Conservation (phyloP, 2,113 vertebrate species). For the Pseudorhombus dupliciocellatus region DNA sequence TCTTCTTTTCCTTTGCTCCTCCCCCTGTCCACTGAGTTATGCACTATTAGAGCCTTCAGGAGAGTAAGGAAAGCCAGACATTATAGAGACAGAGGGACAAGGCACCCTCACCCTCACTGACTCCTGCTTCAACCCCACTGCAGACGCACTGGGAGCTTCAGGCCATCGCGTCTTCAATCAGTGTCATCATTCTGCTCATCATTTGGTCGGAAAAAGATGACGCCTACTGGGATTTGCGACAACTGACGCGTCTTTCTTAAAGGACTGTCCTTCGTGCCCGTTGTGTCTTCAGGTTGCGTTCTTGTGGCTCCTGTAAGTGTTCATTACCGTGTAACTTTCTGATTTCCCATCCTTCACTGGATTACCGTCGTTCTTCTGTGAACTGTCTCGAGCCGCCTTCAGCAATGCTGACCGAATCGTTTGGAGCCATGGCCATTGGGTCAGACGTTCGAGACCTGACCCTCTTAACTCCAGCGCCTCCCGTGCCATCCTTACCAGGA, state of each 20-base stretch:
- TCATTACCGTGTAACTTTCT: constrained; percentile 23
- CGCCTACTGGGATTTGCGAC: constrained; percentile 15
- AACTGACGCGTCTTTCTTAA: constrained; percentile 31
- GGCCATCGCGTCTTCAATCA: neutral
- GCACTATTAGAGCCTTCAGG: constrained; percentile 89
- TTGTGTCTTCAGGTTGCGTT: constrained; percentile 13
- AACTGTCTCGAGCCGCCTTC: constrained; percentile 23
- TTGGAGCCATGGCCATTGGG: constrained; percentile 90
- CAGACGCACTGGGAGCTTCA: constrained; percentile 28
- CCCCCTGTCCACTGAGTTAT: constrained; percentile 83
- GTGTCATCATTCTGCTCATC: constrained; percentile 15
- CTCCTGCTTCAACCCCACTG: constrained; percentile 8
- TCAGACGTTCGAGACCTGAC: constrained; percentile 93
- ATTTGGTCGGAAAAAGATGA: constrained; percentile 42
- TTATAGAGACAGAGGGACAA: constrained; percentile 84
- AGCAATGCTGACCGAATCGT: constrained; percentile 77
- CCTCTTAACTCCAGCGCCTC: constrained; percentile 81
- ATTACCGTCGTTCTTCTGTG: constrained; percentile 42
- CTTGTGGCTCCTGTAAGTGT: constrained; percentile 20
- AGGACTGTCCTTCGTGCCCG: constrained; percentile 1
- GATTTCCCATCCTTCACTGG: constrained; percentile 36
- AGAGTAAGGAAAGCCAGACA: constrained; percentile 83
- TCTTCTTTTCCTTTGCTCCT: constrained; percentile 81
- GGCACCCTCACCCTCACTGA: constrained; percentile 78
- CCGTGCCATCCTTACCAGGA: constrained; percentile 85